Conservation (phyloP, 2,113 vertebrate species). For the Leuciscus idus region DNA sequence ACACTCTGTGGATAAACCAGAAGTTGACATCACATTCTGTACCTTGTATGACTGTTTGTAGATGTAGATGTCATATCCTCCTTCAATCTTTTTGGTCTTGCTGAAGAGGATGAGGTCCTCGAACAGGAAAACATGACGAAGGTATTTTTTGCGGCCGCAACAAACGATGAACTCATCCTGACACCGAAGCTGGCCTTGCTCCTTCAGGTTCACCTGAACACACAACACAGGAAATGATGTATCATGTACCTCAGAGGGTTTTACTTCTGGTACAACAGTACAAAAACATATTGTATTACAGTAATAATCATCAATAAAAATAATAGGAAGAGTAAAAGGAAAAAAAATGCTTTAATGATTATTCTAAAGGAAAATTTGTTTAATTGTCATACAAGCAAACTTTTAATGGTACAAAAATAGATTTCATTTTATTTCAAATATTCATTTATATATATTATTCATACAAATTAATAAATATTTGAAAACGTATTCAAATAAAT, state of each 20-base stretch:
- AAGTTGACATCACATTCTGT: slow-evolving; percentile 15
- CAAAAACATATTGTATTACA: background rate
- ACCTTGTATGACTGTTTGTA: slow-evolving; percentile 88
- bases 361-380: too few species aligned
- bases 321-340: background rate
- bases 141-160: slow-evolving; percentile 84
- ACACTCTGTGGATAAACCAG: background rate
- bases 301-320: background rate
- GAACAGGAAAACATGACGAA: slow-evolving; percentile 84
- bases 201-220: slow-evolving; percentile 83
- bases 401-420: too few species aligned
- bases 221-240: slow-evolving; percentile 52
- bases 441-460: too few species aligned
- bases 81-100: slow-evolving; percentile 84
- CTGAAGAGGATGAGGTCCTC: slow-evolving; percentile 88
- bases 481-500: background rate
- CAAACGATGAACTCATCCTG: slow-evolving; percentile 85
- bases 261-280: too few species aligned
- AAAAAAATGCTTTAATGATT: background rate
- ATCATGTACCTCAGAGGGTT: background rate
- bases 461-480: background rate
- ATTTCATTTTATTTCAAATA: too few species aligned
- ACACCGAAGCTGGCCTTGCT: slow-evolving; percentile 83
- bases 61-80: slow-evolving; percentile 81
- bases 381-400: too few species aligned